These are phyloP conservation scores for Sigmodon hispidus DNA, from an alignment of 2,113 vertebrate species.

Conservation along the genomic window DNA sequence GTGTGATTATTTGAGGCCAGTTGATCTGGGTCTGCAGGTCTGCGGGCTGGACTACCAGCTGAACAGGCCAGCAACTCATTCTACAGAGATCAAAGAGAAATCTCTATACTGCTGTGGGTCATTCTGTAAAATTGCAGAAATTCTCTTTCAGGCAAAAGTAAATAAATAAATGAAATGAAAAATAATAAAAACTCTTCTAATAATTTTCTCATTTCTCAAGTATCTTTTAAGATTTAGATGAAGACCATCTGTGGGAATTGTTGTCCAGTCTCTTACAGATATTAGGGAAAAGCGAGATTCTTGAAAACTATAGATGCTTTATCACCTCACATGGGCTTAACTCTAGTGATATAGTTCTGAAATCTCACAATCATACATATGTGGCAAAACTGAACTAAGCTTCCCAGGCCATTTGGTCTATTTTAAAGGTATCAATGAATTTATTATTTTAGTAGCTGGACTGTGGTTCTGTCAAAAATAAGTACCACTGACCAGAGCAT, in stretches of 20 bases:
- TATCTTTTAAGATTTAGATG: neutral
- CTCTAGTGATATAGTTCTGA: too few relatives aligned
- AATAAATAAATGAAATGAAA: too few relatives aligned
- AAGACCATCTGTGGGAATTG: neutral
- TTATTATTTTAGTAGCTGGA: neutral
- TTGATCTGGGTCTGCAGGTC: too few relatives aligned
- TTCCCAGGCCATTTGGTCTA: too few relatives aligned
- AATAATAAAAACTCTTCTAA: too few relatives aligned
- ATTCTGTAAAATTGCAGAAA: too few relatives aligned
- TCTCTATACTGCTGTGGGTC: too few relatives aligned
- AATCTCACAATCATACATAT: neutral
- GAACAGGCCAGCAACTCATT: too few relatives aligned
- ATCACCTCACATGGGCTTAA: neutral
- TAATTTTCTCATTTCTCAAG: neutral
- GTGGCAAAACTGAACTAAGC: neutral
- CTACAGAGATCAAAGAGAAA: too few relatives aligned
- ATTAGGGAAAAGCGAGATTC: neutral
- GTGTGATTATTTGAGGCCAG: too few relatives aligned
- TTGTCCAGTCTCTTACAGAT: neutral
- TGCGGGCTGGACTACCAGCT: too few relatives aligned
- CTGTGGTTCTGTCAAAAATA: neutral
- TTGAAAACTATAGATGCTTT: neutral
- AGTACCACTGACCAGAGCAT: neutral
- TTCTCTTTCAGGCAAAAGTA: too few relatives aligned
- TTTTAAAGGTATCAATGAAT: neutral